Base-by-base conservation (phyloP, 35 echinoderm and acorn worm species). In the Apostichopus californicus region DNA sequence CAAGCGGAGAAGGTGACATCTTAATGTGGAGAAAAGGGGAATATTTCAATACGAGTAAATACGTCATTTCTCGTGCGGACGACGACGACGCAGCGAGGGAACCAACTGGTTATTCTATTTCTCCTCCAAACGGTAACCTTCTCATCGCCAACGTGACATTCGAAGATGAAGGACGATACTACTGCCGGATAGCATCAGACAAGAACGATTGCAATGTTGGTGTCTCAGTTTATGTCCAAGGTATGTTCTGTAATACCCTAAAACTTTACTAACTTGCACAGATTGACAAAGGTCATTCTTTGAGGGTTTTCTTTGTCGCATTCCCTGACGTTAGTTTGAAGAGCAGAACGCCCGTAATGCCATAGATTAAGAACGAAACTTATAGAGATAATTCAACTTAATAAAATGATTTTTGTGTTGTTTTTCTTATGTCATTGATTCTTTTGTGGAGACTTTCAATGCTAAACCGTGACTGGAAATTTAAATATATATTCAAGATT, bases 141-240 rank as follows among this genome's bases (percentile, higher is more conserved):
- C 71, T 18, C 71, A 75, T 75, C 17, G 14, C 21, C 71, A 75
- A 75, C 17, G 15, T 75, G 13, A 75, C 71, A 7, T 6, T 1
- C 14, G 71, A 75, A 0, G 71, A 75, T 20, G 17, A 75, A 0
- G 14, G 14, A 22, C 14, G n/a, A 20, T 75, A 75, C 17, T 75
- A 20, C 18, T 75, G 71, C n/a, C 71, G 71, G 1, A 75, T 20
- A 75, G 71, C 71, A 22, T 18, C 71, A 2, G n/a, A n/a, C 14
- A 75, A 13, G n/a, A 75, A 75, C 71, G 71, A 75, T n/a, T 75
- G 71, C n/a, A 75, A 75, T 22, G 71, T 75, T 75, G 71, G 20
- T 18, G 20, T 75, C 71, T 75, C 71, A 7, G 15, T 75, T 20
- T 22, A 20, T 6, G 15, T 75, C 14, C 71, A 75, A 75, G 17